Base-by-base conservation (phyloP, 2,797 vertebrate species). In the Characodon lateralis region DNA sequence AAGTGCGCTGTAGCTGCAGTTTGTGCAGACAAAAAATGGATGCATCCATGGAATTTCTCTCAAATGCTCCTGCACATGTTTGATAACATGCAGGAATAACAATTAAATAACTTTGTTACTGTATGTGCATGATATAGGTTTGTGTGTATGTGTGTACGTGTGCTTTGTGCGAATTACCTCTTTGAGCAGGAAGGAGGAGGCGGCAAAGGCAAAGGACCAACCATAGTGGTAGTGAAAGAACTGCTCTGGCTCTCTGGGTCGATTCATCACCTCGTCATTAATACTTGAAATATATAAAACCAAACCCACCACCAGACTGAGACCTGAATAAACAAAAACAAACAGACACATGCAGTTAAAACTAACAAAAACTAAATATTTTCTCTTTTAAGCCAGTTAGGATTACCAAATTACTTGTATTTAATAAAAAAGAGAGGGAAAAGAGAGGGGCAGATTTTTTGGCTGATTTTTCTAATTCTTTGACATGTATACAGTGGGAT, bases 271-370 rank as follows among this genome's bases (percentile, higher is more conserved):
- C 87, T 97, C 97, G 2, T 98, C 97, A 0, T 98, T 98, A 75
- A 98, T 98, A 79, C 96, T 97, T 89, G 97, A 98, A 90, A 98
- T 98, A 71, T 98, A 98, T 24, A 98, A 89, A 69, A 98, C 97
- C 88, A 98, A 89, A 24, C 97, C 97, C 70, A 98, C 97, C 76
- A 98, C 96, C 89, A 98, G 91, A 76, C 96, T 97, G 76, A 98
- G 96, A 46, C 97, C 97, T 98, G 87, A n/a, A 68, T 6, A 58
- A 2, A 48, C n/a, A 55, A 72, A 69, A 69, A 48, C 24, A 43
- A 71, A 73, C 43, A 82, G 43, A 76, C 56, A 71, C 55, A 80
- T 58, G 78, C 46, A 73, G n/a, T 46, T 51, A 18, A 35, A 68
- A 68, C 10, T 20, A 22, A 18, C 5, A 5, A 35, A 20, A 53